Base-by-base conservation (phyloP, 2,888 invertebrate species). In the Macrophya annulata region DNA sequence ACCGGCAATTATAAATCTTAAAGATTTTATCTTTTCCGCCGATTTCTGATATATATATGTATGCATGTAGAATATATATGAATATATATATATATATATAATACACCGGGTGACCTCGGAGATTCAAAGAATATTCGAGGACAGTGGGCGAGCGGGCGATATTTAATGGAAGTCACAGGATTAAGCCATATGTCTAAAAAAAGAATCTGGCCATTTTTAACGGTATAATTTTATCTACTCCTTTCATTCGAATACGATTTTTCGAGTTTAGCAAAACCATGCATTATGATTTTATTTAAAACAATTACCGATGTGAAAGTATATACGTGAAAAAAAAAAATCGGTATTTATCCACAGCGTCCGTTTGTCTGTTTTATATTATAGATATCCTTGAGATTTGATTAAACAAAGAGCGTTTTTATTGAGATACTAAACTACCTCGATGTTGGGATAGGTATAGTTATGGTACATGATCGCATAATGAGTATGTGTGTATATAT, bases 81-180 rank as follows among this genome's bases (percentile, higher is more conserved):
- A 45, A 74, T 48, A n/a, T 62, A 8, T 43, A 84, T 4, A 71
- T 48, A 86, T 59, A n/a, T n/a, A n/a, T n/a, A n/a, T n/a, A n/a
- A n/a, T n/a, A 68, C 84, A 88, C 87, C 89, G 88, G 89, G 89
- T 90, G 92, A 91, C 92, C 92, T 92, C 92, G 92, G 87, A 89
- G 87, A 88, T 89, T 89, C 89, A 89, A 89, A 89, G 90, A 90
- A 91, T 87, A 89, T 88, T 87, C 90, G 90, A 90, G 91, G 90
- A 91, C 91, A 88, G 86, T 86, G 79, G 81, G 72, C 87, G 88
- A 89, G 92, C 92, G 89, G 92, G 92, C 90, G 91, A 65, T 43
- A 59, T 21, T 15, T 40, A 51, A 51, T 77, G 51, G 51, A 25
- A 76, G 15, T 72, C 21, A 5, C 21, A 10, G 65, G 55, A 65